Conservation (phyloP, 2,797 vertebrate species). For the Anguilla pacifica region DNA sequence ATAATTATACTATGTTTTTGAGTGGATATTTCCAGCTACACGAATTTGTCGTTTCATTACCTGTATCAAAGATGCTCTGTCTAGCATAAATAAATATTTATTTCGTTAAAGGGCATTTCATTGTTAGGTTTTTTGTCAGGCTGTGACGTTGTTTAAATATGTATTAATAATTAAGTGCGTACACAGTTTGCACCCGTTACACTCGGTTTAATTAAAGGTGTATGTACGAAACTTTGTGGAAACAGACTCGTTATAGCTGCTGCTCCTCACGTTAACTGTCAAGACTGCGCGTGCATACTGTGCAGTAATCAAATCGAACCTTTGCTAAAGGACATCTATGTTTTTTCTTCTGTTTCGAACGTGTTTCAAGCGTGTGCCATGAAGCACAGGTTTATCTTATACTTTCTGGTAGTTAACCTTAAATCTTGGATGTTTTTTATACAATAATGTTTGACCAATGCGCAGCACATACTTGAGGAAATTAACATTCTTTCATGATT, state of each 20-base stretch:
- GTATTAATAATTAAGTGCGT: constrained; percentile 3
- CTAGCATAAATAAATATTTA: neutral
- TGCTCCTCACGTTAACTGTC: neutral
- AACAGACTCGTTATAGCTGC: neutral
- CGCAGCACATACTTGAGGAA: neutral
- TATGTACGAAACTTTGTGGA: neutral
- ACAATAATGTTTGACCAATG: neutral
- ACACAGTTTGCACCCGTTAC: neutral
- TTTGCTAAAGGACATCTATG: neutral
- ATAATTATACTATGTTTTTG: neutral
- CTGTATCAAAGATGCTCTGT: neutral
- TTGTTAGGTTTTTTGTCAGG: neutral
- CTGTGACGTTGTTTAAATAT: neutral
- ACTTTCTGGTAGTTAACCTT: neutral
- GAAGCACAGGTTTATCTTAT: neutral
- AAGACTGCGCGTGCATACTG: neutral
- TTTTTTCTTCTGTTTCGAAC: neutral
- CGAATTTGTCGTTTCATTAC: neutral
- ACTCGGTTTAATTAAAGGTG: neutral
- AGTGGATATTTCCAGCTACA: neutral
- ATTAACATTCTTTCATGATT: neutral
- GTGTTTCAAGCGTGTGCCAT: neutral
- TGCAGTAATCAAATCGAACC: neutral
- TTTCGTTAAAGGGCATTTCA: neutral
- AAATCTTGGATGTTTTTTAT: neutral